Evolutionary conservation across 2,888 invertebrate species (phyloP), one percentile per base, ranked within the genome.

Genomic region (Dysmachus trigonus): DNA sequence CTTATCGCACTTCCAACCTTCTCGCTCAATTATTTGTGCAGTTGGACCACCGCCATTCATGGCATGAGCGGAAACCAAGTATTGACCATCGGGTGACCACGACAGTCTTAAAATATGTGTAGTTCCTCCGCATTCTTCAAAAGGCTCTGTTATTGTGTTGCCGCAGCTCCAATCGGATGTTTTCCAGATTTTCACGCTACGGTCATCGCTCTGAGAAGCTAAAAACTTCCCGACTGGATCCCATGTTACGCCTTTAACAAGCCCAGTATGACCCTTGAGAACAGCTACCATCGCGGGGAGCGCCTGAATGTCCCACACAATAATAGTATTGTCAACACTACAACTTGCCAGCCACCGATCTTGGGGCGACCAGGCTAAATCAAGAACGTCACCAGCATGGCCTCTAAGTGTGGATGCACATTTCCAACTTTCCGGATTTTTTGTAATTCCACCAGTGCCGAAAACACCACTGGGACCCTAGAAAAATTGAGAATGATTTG

Each of bases 1-100:
- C 91, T 98, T 97, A 90, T 98, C 97, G 88, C 96, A 96, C 87
- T 96, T 95, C 98, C 99, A 99, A 7, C 97, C 97, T 90, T 97
- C 97, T 13, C 99, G 93, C 91, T 97, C 97, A 74, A 99, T 97
- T 88, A 99, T 98, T 92, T 98, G 98, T 1, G 99, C 98, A 0
- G 98, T 98, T 0, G 99, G 99, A 0, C 98, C 99, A 10, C 97
- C 97, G 83, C 98, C 98, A 92, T 99, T 99, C 97, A 98, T 99
- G 0, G 99, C 98, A 93, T 99, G 98, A 1, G 99, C 99, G 0
- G 99, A 98, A 27, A 99, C 96, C 87, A 99, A 94, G 92, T 98
- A 98, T 91, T 98, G 97, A 0, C 97, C 99, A 93, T 99, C 99
- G 0, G 99, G 99, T 1, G 99, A 98, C 99, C 99, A 99, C 74